Evolutionary conservation across 2,113 vertebrate genomes (phyloP), one percentile per base, ranked within the genome.

Genomic region (Carettochelys insculpta): DNA sequence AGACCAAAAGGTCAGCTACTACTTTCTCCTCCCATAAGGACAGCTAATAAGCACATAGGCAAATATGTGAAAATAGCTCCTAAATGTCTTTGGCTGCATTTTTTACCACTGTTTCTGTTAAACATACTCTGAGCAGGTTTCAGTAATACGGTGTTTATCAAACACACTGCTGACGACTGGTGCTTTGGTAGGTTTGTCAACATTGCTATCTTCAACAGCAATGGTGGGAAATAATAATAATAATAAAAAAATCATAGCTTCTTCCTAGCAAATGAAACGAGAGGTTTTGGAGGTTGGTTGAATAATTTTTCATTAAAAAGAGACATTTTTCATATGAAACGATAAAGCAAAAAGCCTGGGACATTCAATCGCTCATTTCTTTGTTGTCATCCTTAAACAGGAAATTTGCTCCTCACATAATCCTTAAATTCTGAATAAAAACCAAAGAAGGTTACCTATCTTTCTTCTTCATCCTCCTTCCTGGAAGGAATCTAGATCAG

Each of bases 301-400:
- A n/a, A n/a, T n/a, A n/a, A n/a, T 47, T 88, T n/a, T 54, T 83
- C 75, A 92, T 85, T 41, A 1, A 54, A 84, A 68, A 7, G 20
- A 12, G 47, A 68, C 77, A 50, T 92, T 92, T 89, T 47, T n/a
- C 58, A 65, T n/a, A 54, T 65, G 34, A 65, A 34, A 34, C 24
- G n/a, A 79, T 82, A 45, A 81, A 81, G 87, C 25, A 45, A 76
- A 85, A 88, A 34, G 52, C 61, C 92, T 0, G 45, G 8, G 0
- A 2, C 1, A 25, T 4, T n/a, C 48, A 76, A 2, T 47, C 86
- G 52, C 65, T 86, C 0, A 24, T 86, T 93, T 56, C 85, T 76
- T 93, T 41, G 27, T 31, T 83, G 41, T 47, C n/a, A 92, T 29
- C 65, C 90, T 88, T 53, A 53, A 93, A 96, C 78, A 91, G 86